Conservation (phyloP, 2,888 invertebrate species). For the Metacarcinus magister region DNA sequence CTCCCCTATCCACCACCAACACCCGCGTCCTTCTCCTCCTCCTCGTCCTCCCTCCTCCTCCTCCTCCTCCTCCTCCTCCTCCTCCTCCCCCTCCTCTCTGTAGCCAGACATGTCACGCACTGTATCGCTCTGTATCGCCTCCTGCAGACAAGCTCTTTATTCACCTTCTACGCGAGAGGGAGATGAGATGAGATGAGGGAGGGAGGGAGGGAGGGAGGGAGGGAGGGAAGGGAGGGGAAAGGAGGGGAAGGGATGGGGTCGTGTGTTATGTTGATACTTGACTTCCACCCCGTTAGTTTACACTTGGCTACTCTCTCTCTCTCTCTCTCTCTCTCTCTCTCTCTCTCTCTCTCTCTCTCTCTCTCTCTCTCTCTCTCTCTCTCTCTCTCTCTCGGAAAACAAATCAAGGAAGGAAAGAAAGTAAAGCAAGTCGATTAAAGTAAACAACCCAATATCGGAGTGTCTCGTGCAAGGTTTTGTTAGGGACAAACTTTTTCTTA, state of each 20-base stretch:
- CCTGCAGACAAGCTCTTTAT: constrained; percentile 1
- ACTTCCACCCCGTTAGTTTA: constrained; percentile 7
- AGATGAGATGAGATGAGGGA: neutral
- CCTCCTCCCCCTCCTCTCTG: neutral
- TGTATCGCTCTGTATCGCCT: constrained; percentile 7
- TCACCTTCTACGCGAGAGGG: constrained; percentile 18
- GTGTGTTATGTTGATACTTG: constrained; percentile 7
- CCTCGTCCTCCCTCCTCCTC: neutral
- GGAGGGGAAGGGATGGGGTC: neutral
- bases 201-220: neutral
- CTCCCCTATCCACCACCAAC: neutral
- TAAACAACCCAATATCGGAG: neutral
- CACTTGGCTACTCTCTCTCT: constrained; percentile 26
- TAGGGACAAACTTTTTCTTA: neutral
- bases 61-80: constrained; percentile 23
- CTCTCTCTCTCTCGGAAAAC: neutral
- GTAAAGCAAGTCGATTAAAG: neutral
- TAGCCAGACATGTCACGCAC: constrained; percentile 4
- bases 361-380: neutral
- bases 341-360: neutral
- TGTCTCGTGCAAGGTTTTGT: constrained; percentile 3
- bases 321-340: constrained; percentile 33
- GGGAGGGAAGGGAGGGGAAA: neutral
- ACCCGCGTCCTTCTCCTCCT: neutral
- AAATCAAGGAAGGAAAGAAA: no score